These are phyloP conservation scores for Nebria brevicollis DNA, from an alignment of 2,888 invertebrate species.

Conservation along the genomic window DNA sequence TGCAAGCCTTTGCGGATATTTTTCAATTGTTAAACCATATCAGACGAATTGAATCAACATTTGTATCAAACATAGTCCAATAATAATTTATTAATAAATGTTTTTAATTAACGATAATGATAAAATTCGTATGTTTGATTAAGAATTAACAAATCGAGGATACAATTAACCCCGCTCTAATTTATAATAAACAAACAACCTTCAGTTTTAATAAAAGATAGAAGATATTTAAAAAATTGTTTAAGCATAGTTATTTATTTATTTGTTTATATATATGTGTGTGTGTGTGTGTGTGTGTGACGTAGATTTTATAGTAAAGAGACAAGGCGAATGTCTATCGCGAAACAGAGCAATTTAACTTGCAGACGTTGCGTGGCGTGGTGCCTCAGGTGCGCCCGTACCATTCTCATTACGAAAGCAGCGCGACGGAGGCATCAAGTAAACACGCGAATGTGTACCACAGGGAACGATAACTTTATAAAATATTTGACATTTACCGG, in stretches of 20 bases:
- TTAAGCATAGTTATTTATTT: no score
- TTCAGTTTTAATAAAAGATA: neutral
- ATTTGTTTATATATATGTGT: neutral
- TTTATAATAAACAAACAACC: neutral
- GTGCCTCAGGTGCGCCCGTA: conserved; percentile 38
- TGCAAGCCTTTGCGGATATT: no score
- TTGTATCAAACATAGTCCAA: neutral
- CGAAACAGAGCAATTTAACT: conserved; percentile 28
- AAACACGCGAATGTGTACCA: conserved; percentile 39
- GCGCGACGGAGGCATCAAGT: conserved; percentile 30
- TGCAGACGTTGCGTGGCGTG: conserved; percentile 19
- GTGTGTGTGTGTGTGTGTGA: neutral
- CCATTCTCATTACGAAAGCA: conserved; percentile 34
- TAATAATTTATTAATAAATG: neutral
- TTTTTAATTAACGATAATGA: neutral
- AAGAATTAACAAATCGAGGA: neutral
- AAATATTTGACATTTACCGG: conserved; percentile 47
- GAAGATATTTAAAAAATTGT: neutral
- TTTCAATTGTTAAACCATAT: no score
- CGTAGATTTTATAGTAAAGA: conserved; percentile 3
- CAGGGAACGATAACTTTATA: conserved; percentile 39
- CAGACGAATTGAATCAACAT: no score
- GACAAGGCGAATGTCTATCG: conserved; percentile 18
- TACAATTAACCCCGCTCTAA: neutral
- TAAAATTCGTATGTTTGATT: neutral